Evolutionary conservation across 2,113 vertebrate species (phyloP).

Genomic region (sheep (Ovis aries)): DNA sequence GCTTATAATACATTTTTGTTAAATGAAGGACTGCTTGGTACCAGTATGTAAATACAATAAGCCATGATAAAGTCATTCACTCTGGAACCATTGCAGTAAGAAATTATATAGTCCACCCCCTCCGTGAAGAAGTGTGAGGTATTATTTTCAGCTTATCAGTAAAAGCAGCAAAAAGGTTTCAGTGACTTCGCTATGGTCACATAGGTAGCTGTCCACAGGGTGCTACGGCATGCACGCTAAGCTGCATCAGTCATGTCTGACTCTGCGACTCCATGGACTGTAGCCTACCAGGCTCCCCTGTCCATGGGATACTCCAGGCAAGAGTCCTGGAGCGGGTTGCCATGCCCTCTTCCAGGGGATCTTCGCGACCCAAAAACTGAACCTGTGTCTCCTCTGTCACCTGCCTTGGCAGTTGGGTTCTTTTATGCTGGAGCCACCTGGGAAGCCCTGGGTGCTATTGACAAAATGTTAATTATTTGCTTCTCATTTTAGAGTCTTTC

Average conservation of each 20-base stretch:
- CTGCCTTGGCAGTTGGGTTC: neutral
- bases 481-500: neutral
- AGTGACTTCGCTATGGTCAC: neutral
- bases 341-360: neutral
- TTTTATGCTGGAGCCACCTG: neutral
- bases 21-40: neutral
- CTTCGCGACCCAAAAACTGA: neutral
- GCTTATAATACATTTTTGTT: neutral
- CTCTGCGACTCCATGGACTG: neutral
- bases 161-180: neutral
- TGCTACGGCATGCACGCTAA: neutral
- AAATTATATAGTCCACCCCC: neutral
- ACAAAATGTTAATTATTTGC: neutral
- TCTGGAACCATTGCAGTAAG: neutral
- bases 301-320: neutral
- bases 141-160: neutral
- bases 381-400: neutral
- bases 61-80: neutral
- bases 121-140: neutral
- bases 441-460: neutral
- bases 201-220: neutral
- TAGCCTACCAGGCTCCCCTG: neutral
- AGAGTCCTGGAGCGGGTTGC: neutral
- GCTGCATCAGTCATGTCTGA: neutral
- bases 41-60: neutral